Conservation (phyloP, 92 coral and sea anemone genomes). For the Parazoanthus darwini region DNA sequence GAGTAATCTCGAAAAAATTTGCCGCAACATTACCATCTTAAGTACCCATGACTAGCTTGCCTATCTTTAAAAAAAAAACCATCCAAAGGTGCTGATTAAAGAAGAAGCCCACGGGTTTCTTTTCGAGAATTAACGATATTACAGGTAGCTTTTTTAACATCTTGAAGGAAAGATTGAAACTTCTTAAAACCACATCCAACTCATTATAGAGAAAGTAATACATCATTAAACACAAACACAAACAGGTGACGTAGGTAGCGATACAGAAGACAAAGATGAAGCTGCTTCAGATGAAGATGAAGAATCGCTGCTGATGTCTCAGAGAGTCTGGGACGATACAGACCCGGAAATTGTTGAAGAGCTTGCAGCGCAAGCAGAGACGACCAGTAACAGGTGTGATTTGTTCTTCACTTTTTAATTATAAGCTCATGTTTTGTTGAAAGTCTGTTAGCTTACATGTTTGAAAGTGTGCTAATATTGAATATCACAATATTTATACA, state of each 20-base stretch:
- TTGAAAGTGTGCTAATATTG: too few relatives aligned
- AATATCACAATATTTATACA: neutral
- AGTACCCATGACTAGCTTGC: too few relatives aligned
- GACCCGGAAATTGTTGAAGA: slow-evolving; percentile 49
- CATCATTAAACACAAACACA: neutral
- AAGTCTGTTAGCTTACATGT: neutral
- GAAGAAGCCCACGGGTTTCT: too few relatives aligned
- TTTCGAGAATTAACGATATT: too few relatives aligned
- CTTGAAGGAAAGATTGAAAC: neutral
- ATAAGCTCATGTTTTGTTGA: neutral
- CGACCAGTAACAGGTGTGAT: neutral
- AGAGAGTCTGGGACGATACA: slow-evolving; percentile 92
- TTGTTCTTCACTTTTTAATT: neutral
- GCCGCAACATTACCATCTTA: too few relatives aligned
- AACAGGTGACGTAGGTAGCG: slow-evolving; percentile 47
- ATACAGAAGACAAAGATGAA: slow-evolving; percentile 48
- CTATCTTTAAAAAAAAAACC: too few relatives aligned
- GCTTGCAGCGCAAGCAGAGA: slow-evolving; percentile 41
- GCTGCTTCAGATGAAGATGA: slow-evolving; percentile 61
- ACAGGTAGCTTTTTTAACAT: too few relatives aligned
- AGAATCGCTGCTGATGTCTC: slow-evolving; percentile 91
- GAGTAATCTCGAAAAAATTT: too few relatives aligned
- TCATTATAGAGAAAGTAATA: too few relatives aligned
- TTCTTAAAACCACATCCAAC: neutral
- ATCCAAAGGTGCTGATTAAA: too few relatives aligned